phyloP scores from a whole-genome alignment of 30 jellyfish, hydroid and myxozoan genomes.

The Phacellophora camtschatica region DNA sequence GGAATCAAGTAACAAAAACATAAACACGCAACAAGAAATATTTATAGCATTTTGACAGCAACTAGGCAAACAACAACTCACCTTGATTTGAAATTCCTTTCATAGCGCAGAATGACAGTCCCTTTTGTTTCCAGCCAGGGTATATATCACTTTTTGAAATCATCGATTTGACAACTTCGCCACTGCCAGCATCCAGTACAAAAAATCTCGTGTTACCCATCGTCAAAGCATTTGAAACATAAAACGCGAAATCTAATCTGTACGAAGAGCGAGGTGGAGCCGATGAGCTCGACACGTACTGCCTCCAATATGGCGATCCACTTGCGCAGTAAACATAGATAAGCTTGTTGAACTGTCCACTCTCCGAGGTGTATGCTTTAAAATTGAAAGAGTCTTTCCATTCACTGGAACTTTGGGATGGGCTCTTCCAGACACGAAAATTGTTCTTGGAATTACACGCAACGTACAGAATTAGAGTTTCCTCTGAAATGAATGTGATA shows the following conservation, averaged over 20 bases:
- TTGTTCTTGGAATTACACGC: constrained; percentile 48
- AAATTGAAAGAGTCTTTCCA: constrained; percentile 87
- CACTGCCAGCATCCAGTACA: constrained; percentile 92
- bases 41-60: no score
- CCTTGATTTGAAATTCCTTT: constrained; percentile 63
- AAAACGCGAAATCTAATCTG: constrained; percentile 74
- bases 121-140: constrained; percentile 83
- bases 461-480: constrained; percentile 67
- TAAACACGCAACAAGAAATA: no score
- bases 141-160: constrained; percentile 57
- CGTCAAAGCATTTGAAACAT: constrained; percentile 60
- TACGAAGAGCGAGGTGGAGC: constrained; percentile 80
- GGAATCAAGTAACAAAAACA: no score
- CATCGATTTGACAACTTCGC: constrained; percentile 81
- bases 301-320: constrained; percentile 98
- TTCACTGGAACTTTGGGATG: constrained; percentile 76
- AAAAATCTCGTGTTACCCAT: constrained; percentile 61
- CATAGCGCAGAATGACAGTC: constrained; percentile 70
- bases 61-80: no score
- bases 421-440: constrained; percentile 71
- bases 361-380: constrained; percentile 47
- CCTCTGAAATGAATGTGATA: constrained; percentile 26
- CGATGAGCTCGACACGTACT: constrained; percentile 68
- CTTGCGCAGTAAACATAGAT: constrained; percentile 79
- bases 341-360: constrained; percentile 62